A percentile compares a stretch with the other conserved stretches of the same genome.
These are phyloP conservation scores for Sander vitreus DNA, from an alignment of 2,113 vertebrate species.

Conservation along the genomic window DNA sequence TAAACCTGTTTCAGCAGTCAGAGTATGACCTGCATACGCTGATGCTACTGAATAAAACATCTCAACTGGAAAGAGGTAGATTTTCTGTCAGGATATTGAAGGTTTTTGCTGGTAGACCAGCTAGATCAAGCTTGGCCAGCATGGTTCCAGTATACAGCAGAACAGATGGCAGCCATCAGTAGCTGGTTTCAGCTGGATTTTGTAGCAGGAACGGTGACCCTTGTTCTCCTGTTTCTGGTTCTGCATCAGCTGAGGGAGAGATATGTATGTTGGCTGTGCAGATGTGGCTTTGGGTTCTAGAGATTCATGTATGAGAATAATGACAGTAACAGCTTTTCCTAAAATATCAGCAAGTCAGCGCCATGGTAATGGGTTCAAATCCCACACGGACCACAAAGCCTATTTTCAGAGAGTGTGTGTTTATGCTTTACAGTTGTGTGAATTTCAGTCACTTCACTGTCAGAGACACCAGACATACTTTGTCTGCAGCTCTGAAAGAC, in stretches of 20 bases:
- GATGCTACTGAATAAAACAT: neutral
- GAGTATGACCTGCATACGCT: neutral
- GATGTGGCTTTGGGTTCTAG: constrained; percentile 11
- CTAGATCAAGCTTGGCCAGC: neutral
- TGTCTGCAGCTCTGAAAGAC: constrained; percentile 45
- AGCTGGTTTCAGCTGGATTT: constrained; percentile 8
- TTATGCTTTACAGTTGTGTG: constrained; percentile 22
- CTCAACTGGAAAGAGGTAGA: neutral
- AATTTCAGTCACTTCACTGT: constrained; percentile 37
- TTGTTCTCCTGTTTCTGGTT: neutral
- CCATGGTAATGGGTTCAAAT: constrained; percentile 39
- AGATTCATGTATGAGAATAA: constrained; percentile 17
- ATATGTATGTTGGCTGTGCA: neutral
- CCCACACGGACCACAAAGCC: constrained; percentile 40
- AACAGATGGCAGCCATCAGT: constrained; percentile 2
- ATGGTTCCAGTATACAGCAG: neutral
- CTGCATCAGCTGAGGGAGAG: neutral
- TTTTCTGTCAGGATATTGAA: neutral
- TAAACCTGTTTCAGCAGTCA: neutral
- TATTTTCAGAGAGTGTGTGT: constrained; percentile 41
- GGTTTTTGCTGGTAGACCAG: neutral
- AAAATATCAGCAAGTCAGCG: constrained; percentile 45
- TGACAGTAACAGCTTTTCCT: constrained; percentile 35
- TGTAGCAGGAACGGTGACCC: neutral
- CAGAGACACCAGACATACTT: constrained; percentile 31